Conservation (phyloP, 2,113 vertebrate genomes). For the Sus scrofa region DNA sequence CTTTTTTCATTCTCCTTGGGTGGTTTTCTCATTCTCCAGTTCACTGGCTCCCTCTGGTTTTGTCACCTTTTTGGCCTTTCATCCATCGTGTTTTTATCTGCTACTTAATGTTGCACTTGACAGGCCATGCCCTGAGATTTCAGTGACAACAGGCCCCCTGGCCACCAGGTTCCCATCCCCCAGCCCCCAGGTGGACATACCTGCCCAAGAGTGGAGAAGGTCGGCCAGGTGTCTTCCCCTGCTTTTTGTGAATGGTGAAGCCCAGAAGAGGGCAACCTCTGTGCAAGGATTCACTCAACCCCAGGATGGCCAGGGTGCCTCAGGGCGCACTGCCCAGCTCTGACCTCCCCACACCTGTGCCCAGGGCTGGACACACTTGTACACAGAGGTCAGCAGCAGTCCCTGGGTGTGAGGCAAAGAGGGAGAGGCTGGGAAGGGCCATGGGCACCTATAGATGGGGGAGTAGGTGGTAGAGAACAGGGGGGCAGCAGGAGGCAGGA, state of each 20-base stretch:
- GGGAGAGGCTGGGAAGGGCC: neutral
- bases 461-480: neutral
- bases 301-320: neutral
- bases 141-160: no score
- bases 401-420: neutral
- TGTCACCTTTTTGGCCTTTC: neutral
- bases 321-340: accelerated
- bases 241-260: neutral
- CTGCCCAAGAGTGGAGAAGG: neutral
- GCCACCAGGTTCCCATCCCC: neutral
- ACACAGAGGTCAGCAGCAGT: neutral
- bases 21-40: neutral
- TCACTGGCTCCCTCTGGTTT: no score
- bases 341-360: neutral
- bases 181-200: neutral
- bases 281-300: neutral
- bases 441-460: neutral
- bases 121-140: neutral
- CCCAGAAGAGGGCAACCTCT: neutral
- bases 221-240: neutral
- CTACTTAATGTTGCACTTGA: neutral
- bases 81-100: neutral
- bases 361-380: neutral
- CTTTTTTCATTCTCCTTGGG: neutral
- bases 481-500: neutral